A percentile compares a stretch with the other conserved stretches of the same genome.
Conservation (phyloP, 1,140 invertebrate genomes). For the Drosophila mojavensis region DNA sequence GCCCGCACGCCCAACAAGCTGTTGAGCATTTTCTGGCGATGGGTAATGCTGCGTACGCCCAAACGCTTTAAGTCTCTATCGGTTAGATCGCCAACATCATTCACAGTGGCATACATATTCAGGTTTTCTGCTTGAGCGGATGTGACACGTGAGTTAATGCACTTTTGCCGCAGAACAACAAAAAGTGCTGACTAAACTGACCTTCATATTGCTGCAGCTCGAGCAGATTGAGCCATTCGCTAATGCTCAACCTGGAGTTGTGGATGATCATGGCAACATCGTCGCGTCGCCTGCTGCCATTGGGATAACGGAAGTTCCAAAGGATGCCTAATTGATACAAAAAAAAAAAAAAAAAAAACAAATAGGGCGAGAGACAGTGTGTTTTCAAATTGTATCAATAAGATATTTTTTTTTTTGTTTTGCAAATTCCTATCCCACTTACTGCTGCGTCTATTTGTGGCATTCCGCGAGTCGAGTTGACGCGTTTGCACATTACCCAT, state of each 20-base stretch:
- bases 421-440: slow-evolving; percentile 24
- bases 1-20: slow-evolving; percentile 87
- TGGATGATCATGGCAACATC: slow-evolving; percentile 71
- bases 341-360: slow-evolving; percentile 2
- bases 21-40: slow-evolving; percentile 87
- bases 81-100: slow-evolving; percentile 86
- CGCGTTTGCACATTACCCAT: slow-evolving; percentile 74
- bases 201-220: slow-evolving; percentile 79
- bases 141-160: slow-evolving; percentile 10
- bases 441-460: slow-evolving; percentile 67
- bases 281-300: slow-evolving; percentile 53
- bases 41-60: slow-evolving; percentile 87
- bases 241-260: slow-evolving; percentile 71
- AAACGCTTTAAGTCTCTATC: slow-evolving; percentile 87
- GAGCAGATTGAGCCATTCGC: slow-evolving; percentile 71
- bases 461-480: slow-evolving; percentile 50
- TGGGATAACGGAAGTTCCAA: slow-evolving; percentile 81
- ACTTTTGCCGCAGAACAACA: background rate
- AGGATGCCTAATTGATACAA: slow-evolving; percentile 60
- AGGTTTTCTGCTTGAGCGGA: slow-evolving; percentile 71
- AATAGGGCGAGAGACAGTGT: background rate
- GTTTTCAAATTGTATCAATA: background rate
- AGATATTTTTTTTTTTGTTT: background rate
- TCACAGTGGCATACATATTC: slow-evolving; percentile 85
- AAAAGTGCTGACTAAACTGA: slow-evolving; percentile 16